Conservation (phyloP, 2,888 invertebrate genomes). For the Metacarcinus magister region DNA sequence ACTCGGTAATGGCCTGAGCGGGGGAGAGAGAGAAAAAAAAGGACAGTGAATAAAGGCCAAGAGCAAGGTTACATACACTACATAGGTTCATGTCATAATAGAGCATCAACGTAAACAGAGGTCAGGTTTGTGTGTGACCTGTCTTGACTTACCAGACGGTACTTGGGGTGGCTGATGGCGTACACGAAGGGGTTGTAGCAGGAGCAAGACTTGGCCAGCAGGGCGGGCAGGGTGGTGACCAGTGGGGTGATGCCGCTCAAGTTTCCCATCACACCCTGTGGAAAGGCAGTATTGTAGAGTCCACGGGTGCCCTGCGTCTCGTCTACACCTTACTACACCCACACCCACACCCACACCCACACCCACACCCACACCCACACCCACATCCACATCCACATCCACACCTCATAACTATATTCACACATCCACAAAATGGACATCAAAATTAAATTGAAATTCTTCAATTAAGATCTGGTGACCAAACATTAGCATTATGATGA, state of each 20-base stretch:
- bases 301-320: neutral
- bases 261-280: slow-evolving; percentile 73
- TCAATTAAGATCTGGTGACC: neutral
- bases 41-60: neutral
- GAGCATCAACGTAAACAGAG: neutral
- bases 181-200: slow-evolving; percentile 84
- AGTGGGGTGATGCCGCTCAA: slow-evolving; percentile 79
- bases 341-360: neutral
- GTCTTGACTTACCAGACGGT: slow-evolving; percentile 65
- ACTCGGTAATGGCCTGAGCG: slow-evolving; percentile 65
- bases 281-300: neutral
- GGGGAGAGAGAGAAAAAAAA: neutral
- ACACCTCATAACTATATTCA: neutral
- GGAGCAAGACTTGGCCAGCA: slow-evolving; percentile 85
- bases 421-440: neutral
- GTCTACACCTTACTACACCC: neutral
- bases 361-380: neutral
- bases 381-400: neutral
- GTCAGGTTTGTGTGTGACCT: neutral
- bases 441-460: neutral
- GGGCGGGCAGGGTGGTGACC: slow-evolving; percentile 83
- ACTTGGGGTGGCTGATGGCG: slow-evolving; percentile 83
- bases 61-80: neutral
- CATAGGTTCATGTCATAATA: neutral
- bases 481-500: neutral